phyloP scores from a whole-genome alignment of 2,888 invertebrate genomes.

The Agrotis clavis region DNA sequence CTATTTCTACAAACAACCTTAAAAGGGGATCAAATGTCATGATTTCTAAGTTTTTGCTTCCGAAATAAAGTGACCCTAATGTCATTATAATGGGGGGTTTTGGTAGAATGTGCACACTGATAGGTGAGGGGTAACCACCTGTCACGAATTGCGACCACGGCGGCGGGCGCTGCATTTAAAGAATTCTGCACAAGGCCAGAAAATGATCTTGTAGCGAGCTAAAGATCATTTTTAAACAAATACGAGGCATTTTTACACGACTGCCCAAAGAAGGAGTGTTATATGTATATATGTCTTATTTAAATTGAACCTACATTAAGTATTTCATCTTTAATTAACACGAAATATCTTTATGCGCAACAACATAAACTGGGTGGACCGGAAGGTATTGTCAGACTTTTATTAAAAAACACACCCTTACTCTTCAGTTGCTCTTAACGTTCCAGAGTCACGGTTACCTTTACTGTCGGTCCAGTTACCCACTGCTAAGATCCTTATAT shows the following conservation, averaged over 20 bases:
- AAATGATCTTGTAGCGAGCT: conserved; percentile 27
- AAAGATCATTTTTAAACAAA: neutral
- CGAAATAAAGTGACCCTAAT: conserved; percentile 65
- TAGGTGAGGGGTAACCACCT: conserved; percentile 55
- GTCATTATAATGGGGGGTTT: conserved; percentile 61
- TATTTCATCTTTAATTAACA: neutral
- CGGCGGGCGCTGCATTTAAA: conserved; percentile 2
- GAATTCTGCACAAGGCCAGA: conserved; percentile 44
- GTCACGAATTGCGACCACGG: conserved; percentile 54
- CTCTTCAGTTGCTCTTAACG: too few relatives aligned
- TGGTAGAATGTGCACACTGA: conserved; percentile 45
- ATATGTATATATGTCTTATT: neutral
- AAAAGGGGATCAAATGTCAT: conserved; percentile 68
- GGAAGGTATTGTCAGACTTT: too few relatives aligned
- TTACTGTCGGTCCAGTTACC: neutral
- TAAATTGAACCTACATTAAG: neutral
- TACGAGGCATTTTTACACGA: neutral
- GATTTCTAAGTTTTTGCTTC: conserved; percentile 57
- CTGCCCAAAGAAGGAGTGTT: too few relatives aligned
- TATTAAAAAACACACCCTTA: too few relatives aligned
- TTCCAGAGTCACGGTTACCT: too few relatives aligned
- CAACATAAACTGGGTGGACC: too few relatives aligned
- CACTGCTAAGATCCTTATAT: neutral
- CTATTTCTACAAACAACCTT: conserved; percentile 61
- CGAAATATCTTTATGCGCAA: too few relatives aligned